These are phyloP conservation scores for Coccyzus lansbergi DNA, from an alignment of 2,797 vertebrate species.

Conservation along the genomic window DNA sequence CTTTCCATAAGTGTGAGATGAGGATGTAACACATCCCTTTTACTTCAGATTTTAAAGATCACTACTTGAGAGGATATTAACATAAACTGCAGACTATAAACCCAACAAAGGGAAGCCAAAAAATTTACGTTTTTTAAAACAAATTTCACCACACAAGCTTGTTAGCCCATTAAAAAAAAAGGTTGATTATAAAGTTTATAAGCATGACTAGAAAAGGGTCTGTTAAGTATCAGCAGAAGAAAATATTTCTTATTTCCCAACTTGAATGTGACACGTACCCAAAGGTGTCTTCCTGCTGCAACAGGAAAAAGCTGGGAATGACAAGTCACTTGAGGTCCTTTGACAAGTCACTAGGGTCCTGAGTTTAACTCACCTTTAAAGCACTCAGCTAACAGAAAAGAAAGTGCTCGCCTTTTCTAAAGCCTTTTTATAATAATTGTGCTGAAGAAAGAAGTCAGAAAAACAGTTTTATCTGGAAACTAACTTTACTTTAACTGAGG, in stretches of 20 bases:
- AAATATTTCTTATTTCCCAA: neutral
- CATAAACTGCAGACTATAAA: neutral
- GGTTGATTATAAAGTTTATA: neutral
- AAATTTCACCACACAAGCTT: neutral
- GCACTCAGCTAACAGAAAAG: neutral
- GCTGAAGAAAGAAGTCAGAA: neutral
- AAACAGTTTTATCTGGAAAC: neutral
- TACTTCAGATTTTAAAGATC: neutral
- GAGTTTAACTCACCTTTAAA: neutral
- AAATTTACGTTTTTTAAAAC: neutral
- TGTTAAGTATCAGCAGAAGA: neutral
- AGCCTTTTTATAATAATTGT: neutral
- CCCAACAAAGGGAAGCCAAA: neutral
- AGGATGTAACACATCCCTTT: neutral
- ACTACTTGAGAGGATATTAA: neutral
- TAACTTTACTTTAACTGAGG: neutral
- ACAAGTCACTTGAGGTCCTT: neutral
- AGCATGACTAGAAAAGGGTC: rapidly evolving
- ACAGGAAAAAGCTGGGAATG: neutral
- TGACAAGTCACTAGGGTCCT: rapidly evolving
- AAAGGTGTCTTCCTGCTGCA: neutral
- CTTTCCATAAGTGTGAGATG: neutral
- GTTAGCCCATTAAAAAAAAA: neutral
- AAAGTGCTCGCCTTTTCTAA: neutral
- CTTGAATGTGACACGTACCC: neutral